Conservation (phyloP, 2,113 vertebrate species). For the Formicarius rufipectus region DNA sequence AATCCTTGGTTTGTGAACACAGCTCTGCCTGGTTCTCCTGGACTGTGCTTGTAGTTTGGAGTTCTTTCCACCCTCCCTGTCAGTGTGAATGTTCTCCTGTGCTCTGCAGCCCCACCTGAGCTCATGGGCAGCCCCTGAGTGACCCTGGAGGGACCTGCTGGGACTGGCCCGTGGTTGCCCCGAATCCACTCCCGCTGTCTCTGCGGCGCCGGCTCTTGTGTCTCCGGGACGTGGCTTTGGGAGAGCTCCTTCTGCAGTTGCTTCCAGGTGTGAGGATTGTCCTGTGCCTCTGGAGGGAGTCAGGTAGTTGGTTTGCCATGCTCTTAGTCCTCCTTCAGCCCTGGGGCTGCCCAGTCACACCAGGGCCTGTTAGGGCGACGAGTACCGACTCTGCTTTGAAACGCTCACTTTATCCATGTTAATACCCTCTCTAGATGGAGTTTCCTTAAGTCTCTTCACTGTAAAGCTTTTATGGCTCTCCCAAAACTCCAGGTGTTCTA, state of each 20-base stretch:
- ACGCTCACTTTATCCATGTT: not conserved
- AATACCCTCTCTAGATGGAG: not conserved
- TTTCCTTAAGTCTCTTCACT: not conserved
- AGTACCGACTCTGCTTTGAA: not conserved
- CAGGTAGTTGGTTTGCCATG: not conserved
- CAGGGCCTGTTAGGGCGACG: not conserved
- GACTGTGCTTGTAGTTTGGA: not conserved
- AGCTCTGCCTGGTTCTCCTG: conserved; percentile 22
- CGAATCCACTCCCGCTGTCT: too few relatives aligned
- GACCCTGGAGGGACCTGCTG: too few relatives aligned
- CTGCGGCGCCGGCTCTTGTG: too few relatives aligned
- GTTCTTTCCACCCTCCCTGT: not conserved
- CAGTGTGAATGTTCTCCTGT: not conserved
- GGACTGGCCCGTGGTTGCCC: too few relatives aligned
- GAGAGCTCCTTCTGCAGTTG: too few relatives aligned
- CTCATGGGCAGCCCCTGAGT: too few relatives aligned
- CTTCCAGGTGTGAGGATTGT: not conserved
- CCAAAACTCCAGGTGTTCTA: not conserved
- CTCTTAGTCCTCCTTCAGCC: not conserved
- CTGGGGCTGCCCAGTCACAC: not conserved
- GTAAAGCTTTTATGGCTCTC: not conserved
- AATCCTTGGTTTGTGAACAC: not conserved
- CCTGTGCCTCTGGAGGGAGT: not conserved
- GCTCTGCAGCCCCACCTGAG: conserved; percentile 19
- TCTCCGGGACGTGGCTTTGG: too few relatives aligned